Percentiles rank a stretch among this genome's conserved stretches.
phyloP scores from a whole-genome alignment of 2,888 invertebrate species.

The Aporophyla nigra region DNA sequence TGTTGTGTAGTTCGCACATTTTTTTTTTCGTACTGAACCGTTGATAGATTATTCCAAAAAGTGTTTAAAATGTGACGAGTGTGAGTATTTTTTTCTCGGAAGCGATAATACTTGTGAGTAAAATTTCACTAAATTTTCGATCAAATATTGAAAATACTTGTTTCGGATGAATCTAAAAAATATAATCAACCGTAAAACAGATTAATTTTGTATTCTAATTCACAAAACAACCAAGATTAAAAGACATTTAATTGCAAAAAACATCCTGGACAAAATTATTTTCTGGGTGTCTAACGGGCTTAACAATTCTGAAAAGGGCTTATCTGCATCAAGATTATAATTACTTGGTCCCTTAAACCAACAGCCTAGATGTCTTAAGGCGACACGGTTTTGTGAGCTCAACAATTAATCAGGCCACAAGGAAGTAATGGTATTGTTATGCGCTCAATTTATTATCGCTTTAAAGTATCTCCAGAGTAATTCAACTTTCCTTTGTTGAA shows the following conservation, averaged over 20 bases:
- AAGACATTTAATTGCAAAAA: not conserved
- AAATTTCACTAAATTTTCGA: not conserved
- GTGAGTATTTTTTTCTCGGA: not conserved
- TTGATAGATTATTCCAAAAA: not conserved
- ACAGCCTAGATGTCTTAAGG: conserved; percentile 55
- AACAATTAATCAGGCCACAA: conserved; percentile 74
- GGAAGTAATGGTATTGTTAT: conserved; percentile 74
- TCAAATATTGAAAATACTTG: not conserved
- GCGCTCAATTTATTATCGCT: conserved; percentile 79
- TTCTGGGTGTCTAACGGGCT: conserved; percentile 7
- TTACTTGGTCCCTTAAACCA: conserved; percentile 52
- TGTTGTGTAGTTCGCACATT: too few species aligned
- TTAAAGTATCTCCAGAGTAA: conserved; percentile 73
- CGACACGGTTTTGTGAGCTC: conserved; percentile 59
- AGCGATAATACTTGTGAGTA: not conserved
- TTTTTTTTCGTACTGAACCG: not conserved
- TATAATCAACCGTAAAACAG: not conserved
- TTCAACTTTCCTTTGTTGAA: conserved; percentile 76
- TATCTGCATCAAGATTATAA: conserved; percentile 63
- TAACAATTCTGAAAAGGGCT: conserved; percentile 50
- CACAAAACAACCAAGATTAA: not conserved
- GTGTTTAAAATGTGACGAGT: not conserved
- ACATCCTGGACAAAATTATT: conserved; percentile 20
- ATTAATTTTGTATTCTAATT: not conserved
- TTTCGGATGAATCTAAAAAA: not conserved